phyloP scores from a whole-genome alignment of 2,888 invertebrate species.

The Linnaemya tessellans region DNA sequence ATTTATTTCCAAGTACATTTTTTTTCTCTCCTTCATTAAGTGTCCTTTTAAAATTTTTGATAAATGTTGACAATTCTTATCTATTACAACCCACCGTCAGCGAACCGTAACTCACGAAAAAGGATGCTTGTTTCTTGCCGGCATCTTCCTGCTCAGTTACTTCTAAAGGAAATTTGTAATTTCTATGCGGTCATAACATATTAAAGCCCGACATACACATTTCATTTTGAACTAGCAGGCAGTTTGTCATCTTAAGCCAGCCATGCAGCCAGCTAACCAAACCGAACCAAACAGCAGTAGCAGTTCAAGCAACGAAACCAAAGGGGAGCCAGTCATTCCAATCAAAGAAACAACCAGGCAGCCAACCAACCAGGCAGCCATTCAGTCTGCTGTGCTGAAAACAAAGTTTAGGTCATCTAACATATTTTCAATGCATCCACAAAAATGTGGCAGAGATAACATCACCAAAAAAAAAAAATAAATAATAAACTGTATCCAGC shows the following conservation, averaged over 20 bases:
- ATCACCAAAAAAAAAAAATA: slow-evolving; percentile 39
- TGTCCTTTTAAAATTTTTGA: slow-evolving; percentile 56
- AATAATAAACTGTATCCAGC: slow-evolving; percentile 33
- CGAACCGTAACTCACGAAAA: slow-evolving; percentile 28
- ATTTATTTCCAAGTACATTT: neutral
- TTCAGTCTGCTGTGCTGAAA: slow-evolving; percentile 27
- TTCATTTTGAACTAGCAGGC: slow-evolving; percentile 48
- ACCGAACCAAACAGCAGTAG: slow-evolving; percentile 22
- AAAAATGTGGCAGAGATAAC: slow-evolving; percentile 55
- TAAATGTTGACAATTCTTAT: slow-evolving; percentile 68
- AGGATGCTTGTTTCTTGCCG: slow-evolving; percentile 4
- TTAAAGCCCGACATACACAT: slow-evolving; percentile 47
- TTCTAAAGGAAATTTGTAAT: slow-evolving; percentile 59
- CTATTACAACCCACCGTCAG: slow-evolving; percentile 42
- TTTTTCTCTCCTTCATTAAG: slow-evolving; percentile 46
- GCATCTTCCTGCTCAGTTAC: neutral
- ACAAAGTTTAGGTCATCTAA: slow-evolving; percentile 50
- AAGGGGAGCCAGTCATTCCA: slow-evolving; percentile 9
- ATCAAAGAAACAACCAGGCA: slow-evolving; percentile 20
- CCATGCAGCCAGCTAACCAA: slow-evolving; percentile 14
- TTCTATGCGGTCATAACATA: slow-evolving; percentile 60
- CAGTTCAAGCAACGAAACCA: slow-evolving; percentile 9
- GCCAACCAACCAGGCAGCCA: slow-evolving; percentile 11
- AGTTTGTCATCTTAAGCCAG: slow-evolving; percentile 61
- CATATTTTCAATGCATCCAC: slow-evolving; percentile 55